Conservation (phyloP, 2,888 invertebrate genomes). For the Rugalucina vietnamica region DNA sequence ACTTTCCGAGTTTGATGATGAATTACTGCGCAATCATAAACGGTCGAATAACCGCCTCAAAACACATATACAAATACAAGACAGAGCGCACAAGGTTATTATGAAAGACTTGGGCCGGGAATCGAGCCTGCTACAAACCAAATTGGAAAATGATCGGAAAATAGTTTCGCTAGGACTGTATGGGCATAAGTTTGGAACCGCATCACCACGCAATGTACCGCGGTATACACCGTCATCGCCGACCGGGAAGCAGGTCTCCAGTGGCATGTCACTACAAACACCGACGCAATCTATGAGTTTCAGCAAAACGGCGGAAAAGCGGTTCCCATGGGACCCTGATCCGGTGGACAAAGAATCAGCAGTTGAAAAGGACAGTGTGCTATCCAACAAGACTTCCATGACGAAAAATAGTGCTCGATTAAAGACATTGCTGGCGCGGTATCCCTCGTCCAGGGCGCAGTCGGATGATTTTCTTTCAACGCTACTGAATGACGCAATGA, state of each 20-base stretch:
- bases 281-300: background rate
- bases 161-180: slow-evolving; percentile 45
- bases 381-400: slow-evolving; percentile 15
- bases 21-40: slow-evolving; percentile 69
- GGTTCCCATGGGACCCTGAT: slow-evolving; percentile 50
- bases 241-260: slow-evolving; percentile 17
- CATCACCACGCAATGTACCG: slow-evolving; percentile 30
- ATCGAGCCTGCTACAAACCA: slow-evolving; percentile 56
- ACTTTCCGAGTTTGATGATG: slow-evolving; percentile 77
- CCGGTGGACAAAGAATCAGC: slow-evolving; percentile 20
- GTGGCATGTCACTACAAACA: slow-evolving; percentile 20
- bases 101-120: slow-evolving; percentile 71
- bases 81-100: slow-evolving; percentile 71
- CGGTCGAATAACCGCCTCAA: slow-evolving; percentile 69
- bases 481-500: slow-evolving; percentile 56
- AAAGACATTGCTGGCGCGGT: slow-evolving; percentile 24
- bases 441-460: slow-evolving; percentile 34
- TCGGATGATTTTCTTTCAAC: slow-evolving; percentile 53
- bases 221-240: slow-evolving; percentile 42
- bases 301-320: slow-evolving; percentile 24
- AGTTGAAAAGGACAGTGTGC: slow-evolving; percentile 24
- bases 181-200: slow-evolving; percentile 49
- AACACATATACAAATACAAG: slow-evolving; percentile 68
- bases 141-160: slow-evolving; percentile 53
- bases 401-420: slow-evolving; percentile 21